phyloP scores from a whole-genome alignment of 2,888 invertebrate genomes.

The Smittia sp. region DNA sequence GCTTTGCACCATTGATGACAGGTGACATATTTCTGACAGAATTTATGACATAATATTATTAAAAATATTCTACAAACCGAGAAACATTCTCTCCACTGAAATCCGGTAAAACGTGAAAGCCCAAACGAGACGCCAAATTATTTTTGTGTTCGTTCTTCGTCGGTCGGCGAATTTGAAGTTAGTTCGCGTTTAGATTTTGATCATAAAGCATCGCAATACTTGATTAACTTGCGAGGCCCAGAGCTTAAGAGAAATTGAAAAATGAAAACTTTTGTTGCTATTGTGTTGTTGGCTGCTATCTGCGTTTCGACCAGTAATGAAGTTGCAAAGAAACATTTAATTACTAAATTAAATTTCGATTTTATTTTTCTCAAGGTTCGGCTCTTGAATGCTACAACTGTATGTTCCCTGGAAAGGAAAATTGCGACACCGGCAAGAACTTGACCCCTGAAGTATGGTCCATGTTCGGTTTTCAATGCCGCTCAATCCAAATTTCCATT shows the following conservation, averaged over 20 bases:
- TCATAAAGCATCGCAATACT: background rate
- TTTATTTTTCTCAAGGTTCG: slow-evolving; percentile 11
- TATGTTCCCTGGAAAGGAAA: slow-evolving; percentile 21
- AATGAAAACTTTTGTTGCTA: slow-evolving; percentile 18
- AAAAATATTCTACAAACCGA: no score
- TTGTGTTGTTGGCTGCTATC: background rate
- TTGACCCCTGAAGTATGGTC: background rate
- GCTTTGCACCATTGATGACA: no score
- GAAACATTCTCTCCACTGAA: no score
- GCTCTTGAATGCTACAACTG: slow-evolving; percentile 32
- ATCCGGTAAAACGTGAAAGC: no score
- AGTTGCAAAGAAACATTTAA: background rate
- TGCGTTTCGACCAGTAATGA: slow-evolving; percentile 31
- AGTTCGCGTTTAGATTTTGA: background rate
- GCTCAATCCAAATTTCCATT: background rate
- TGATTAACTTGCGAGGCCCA: background rate
- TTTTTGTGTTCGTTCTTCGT: background rate
- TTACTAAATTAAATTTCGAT: background rate
- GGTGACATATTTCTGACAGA: no score
- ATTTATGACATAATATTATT: no score
- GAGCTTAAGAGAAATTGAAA: background rate
- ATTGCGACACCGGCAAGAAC: slow-evolving; percentile 13
- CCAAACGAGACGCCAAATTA: no score
- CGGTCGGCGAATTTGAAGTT: background rate
- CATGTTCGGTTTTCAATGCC: background rate